Conservation (phyloP, 2,113 vertebrate genomes). For the Columba livia region DNA sequence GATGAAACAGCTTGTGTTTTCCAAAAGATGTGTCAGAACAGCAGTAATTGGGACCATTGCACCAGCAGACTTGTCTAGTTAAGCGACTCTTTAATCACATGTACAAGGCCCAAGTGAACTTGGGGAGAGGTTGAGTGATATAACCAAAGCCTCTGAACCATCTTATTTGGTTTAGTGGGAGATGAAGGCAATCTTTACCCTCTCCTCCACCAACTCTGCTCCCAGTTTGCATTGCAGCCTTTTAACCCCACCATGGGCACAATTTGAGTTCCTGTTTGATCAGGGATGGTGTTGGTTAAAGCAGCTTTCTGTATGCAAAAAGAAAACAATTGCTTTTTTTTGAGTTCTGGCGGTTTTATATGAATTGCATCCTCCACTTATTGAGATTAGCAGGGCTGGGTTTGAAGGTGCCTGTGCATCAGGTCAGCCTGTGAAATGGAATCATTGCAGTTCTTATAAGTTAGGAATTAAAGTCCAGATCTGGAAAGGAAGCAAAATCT, state of each 20-base stretch:
- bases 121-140: neutral
- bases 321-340: neutral
- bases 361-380: neutral
- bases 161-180: neutral
- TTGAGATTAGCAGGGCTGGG: neutral
- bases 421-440: neutral
- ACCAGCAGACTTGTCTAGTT: neutral
- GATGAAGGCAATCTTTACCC: neutral
- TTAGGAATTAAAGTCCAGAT: neutral
- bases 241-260: neutral
- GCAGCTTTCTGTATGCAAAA: neutral
- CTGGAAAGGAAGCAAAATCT: neutral
- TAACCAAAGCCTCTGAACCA: neutral
- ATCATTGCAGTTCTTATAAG: neutral
- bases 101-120: neutral
- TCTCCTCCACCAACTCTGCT: neutral
- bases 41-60: neutral
- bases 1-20: conserved; percentile 54
- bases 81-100: conserved; percentile 5
- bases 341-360: neutral
- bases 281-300: neutral
- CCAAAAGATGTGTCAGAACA: conserved; percentile 5
- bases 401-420: neutral
- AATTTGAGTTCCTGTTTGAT: neutral
- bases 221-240: neutral